phyloP scores from a whole-genome alignment of 2,797 vertebrate species.

The Crocodylus rhombifer region DNA sequence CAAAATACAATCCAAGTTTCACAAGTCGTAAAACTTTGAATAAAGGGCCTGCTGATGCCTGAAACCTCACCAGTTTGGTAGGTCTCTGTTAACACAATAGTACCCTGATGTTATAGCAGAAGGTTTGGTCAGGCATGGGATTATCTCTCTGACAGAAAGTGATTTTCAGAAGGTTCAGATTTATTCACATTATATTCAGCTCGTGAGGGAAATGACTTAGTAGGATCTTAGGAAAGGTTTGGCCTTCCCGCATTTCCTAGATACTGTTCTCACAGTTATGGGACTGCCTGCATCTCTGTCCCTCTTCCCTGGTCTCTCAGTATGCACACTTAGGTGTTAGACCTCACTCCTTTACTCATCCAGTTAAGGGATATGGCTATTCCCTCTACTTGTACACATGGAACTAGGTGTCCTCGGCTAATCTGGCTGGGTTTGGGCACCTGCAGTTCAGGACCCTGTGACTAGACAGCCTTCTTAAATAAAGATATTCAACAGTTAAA shows the following conservation, averaged over 20 bases:
- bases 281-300: not conserved
- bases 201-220: too few species aligned
- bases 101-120: conserved; percentile 2
- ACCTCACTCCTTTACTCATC: not conserved
- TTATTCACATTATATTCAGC: too few species aligned
- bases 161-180: too few species aligned
- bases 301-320: not conserved
- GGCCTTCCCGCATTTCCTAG: not conserved
- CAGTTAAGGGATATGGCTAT: not conserved
- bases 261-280: not conserved
- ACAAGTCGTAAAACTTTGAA: not conserved
- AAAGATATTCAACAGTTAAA: not conserved
- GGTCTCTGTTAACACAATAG: conserved; percentile 21
- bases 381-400: not conserved
- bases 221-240: not conserved
- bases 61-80: not conserved
- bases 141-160: not conserved
- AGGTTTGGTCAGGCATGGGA: conserved; percentile 6
- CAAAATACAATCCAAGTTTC: not conserved
- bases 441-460: not conserved
- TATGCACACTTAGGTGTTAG: not conserved
- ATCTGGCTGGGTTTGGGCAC: not conserved
- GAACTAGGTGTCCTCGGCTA: not conserved
- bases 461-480: not conserved
- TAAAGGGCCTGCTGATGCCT: not conserved